Base-by-base conservation (phyloP, 2,888 invertebrate genomes). In the Cerastis rubricosa region DNA sequence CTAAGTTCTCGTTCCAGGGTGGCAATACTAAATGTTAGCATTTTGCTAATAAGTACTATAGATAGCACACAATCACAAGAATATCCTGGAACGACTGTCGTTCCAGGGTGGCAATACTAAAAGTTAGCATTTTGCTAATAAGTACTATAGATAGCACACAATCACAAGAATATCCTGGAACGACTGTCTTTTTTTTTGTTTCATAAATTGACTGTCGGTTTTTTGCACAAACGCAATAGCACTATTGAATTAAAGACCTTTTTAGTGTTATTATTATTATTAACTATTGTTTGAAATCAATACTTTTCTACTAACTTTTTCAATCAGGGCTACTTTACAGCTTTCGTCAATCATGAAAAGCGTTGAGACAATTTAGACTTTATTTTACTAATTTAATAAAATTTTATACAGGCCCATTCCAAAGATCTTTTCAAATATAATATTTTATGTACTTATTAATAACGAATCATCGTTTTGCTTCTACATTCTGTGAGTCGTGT, bases 401-500 rank as follows among this genome's bases (percentile, higher is more conserved):
- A 82, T 84, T 88, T 87, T 87, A 84, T 79, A 88, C 88, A 84
- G 84, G 91, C 91, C 92, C 94, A 94, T 94, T 94, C 94, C 94
- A 94, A 94, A 93, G 94, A 94, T 91, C 87, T 90, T 90, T 92
- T 88, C 81, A 90, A 86, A 88, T 91, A 78, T 90, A 91, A 84
- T 87, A 81, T 87, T 85, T 77, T 84, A 88, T 88, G 91, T 92
- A 91, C 90, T 92, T 93, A 92, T 89, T 81, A 83, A 25, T 87
- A 85, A 85, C 68, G 80, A 89, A 89, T 90, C 91, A 90, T 90
- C 88, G 89, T 92, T 92, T 94, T 87, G 93, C 93, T 94, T 94
- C 93, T 93, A 92, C 91, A 93, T 93, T 91, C 92, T 95, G 93
- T 93, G 94, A 91, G 91, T 94, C 94, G 95, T 95, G 94, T 95